These are phyloP conservation scores for Buathra laborator DNA, from an alignment of 2,888 invertebrate species.

Conservation along the genomic window DNA sequence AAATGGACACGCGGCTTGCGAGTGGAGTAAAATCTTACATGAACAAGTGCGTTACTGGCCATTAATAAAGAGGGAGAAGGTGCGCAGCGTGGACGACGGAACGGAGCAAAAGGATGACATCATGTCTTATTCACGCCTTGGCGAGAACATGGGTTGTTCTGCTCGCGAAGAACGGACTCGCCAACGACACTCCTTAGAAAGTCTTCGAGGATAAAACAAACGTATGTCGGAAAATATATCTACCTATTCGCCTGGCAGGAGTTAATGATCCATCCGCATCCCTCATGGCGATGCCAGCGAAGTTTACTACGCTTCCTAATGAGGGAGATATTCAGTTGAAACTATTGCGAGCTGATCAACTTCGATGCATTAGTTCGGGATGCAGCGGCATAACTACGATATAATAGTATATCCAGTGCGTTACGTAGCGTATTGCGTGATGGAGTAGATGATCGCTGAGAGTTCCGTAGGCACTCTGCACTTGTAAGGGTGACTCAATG, in stretches of 20 bases:
- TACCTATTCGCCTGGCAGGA: conserved; percentile 39
- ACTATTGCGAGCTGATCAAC: background rate
- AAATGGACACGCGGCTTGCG: background rate
- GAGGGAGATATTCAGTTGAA: background rate
- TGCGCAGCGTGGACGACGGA: conserved; percentile 75
- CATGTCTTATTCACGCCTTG: conserved; percentile 79
- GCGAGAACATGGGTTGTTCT: conserved; percentile 62
- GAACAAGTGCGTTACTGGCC: conserved; percentile 25
- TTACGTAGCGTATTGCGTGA: conserved; percentile 17
- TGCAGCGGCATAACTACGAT: conserved; percentile 1
- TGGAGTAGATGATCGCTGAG: conserved; percentile 36
- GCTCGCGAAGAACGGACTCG: conserved; percentile 40
- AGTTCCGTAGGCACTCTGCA: conserved; percentile 31
- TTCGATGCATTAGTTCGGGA: conserved; percentile 12
- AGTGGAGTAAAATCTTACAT: background rate
- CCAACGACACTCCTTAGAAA: conserved; percentile 81
- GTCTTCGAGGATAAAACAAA: conserved; percentile 76
- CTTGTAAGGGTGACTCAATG: conserved; percentile 48
- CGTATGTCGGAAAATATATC: conserved; percentile 58
- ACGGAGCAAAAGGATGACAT: conserved; percentile 74
- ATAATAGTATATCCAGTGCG: background rate
- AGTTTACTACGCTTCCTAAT: background rate
- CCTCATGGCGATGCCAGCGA: background rate
- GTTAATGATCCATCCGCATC: conserved; percentile 12
- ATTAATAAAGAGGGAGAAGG: conserved; percentile 64